These are phyloP conservation scores for Ganaspis brasiliensis DNA, from an alignment of 2,888 invertebrate genomes.

Conservation along the genomic window DNA sequence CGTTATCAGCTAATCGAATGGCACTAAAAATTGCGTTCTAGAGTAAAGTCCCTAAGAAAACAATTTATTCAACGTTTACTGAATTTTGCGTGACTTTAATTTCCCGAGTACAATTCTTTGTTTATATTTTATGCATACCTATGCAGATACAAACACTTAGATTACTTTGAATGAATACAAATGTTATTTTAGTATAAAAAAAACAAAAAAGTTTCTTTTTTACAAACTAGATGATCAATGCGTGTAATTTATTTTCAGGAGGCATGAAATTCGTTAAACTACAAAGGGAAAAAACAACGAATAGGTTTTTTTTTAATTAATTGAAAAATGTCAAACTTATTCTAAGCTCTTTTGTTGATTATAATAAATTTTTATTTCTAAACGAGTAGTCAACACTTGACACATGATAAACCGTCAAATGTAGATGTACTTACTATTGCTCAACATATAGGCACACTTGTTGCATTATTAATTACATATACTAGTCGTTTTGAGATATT, in stretches of 20 bases:
- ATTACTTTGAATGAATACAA: slow-evolving; percentile 31
- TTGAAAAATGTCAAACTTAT: neutral
- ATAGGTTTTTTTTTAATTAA: neutral
- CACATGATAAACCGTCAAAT: slow-evolving; percentile 27
- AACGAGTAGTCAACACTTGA: slow-evolving; percentile 28
- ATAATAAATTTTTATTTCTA: slow-evolving; percentile 56
- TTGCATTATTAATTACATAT: slow-evolving; percentile 71
- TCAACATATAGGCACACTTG: slow-evolving; percentile 62
- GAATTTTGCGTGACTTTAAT: neutral
- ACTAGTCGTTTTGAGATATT: slow-evolving; percentile 61
- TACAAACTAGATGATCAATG: neutral
- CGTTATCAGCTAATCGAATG: no score
- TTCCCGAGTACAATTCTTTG: slow-evolving; percentile 31
- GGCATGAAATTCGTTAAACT: neutral
- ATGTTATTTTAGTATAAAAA: slow-evolving; percentile 7
- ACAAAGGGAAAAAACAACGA: neutral
- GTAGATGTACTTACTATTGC: slow-evolving; percentile 54
- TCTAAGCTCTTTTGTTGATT: slow-evolving; percentile 49
- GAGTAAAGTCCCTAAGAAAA: neutral
- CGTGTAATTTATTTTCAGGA: no score
- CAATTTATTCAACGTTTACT: neutral
- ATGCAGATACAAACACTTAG: slow-evolving; percentile 20
- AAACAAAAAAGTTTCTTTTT: neutral
- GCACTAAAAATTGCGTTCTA: no score
- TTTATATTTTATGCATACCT: slow-evolving; percentile 18